Evolutionary conservation across 2,113 vertebrate genomes (phyloP).

Genomic region (Carassius auratus): DNA sequence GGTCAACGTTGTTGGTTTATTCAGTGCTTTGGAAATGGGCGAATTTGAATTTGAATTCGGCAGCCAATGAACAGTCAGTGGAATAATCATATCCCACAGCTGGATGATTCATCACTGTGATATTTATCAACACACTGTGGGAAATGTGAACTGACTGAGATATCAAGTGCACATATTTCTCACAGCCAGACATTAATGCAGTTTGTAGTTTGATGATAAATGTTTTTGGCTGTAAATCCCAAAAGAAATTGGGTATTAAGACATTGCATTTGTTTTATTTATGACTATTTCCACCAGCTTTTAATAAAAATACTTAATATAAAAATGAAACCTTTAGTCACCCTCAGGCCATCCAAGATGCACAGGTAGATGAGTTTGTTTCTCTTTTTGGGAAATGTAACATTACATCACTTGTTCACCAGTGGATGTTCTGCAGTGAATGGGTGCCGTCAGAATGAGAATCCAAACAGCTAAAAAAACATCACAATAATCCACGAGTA

Average conservation of each 20-base stretch:
- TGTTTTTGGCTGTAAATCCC: neutral
- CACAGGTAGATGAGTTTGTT: no score
- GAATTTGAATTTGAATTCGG: no score
- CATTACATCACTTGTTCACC: no score
- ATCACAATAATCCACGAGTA: neutral
- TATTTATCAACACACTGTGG: neutral
- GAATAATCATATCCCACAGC: neutral
- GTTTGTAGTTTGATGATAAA: neutral
- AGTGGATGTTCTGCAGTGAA: no score
- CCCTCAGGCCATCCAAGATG: no score
- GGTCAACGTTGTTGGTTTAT: no score
- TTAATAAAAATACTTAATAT: neutral
- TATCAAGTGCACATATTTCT: neutral
- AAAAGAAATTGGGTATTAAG: neutral
- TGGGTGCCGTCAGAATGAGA: no score
- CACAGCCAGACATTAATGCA: neutral
- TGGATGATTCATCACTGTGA: constrained; percentile 1
- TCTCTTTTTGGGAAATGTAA: no score
- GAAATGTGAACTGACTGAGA: neutral
- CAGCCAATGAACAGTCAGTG: neutral
- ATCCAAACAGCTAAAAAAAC: no score
- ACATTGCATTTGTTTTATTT: neutral
- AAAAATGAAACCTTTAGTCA: no score
- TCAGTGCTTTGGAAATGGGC: no score
- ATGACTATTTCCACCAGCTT: neutral